phyloP scores from a whole-genome alignment of 2,888 invertebrate genomes.

The Rhyacophila evoluta region DNA sequence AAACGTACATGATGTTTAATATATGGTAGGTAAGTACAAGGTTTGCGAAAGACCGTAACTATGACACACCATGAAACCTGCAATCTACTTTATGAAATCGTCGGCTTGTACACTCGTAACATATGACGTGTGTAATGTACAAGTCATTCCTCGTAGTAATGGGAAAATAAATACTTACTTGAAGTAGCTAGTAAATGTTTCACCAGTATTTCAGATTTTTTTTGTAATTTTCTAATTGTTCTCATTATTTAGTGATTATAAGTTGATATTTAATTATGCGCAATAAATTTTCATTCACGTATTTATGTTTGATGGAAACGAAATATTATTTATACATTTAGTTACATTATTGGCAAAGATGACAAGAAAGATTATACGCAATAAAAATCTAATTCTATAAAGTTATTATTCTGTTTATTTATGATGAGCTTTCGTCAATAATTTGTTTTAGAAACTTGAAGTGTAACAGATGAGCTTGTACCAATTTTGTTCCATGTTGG shows the following conservation, averaged over 20 bases:
- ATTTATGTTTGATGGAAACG: too few relatives aligned
- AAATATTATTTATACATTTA: too few relatives aligned
- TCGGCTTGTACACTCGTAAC: constrained; percentile 7
- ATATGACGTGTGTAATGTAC: neutral
- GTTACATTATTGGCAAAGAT: too few relatives aligned
- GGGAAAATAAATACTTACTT: constrained; percentile 5
- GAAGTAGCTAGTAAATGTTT: neutral
- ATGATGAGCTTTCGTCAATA: too few relatives aligned
- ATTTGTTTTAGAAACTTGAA: too few relatives aligned
- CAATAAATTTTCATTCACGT: neutral
- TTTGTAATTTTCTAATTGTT: neutral
- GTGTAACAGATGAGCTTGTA: too few relatives aligned
- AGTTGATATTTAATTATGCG: neutral
- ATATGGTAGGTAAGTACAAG: neutral
- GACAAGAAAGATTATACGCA: too few relatives aligned
- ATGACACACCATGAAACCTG: constrained; percentile 22
- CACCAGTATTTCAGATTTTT: neutral
- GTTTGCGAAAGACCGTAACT: neutral
- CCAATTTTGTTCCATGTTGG: too few relatives aligned
- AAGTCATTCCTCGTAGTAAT: neutral
- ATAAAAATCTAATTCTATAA: too few relatives aligned
- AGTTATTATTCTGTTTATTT: too few relatives aligned
- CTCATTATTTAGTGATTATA: neutral
- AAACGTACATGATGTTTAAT: too few relatives aligned
- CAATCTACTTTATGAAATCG: constrained; percentile 14